These are phyloP conservation scores for Romanogobio albipinnatus DNA, from an alignment of 2,113 vertebrate species.

Conservation along the genomic window DNA sequence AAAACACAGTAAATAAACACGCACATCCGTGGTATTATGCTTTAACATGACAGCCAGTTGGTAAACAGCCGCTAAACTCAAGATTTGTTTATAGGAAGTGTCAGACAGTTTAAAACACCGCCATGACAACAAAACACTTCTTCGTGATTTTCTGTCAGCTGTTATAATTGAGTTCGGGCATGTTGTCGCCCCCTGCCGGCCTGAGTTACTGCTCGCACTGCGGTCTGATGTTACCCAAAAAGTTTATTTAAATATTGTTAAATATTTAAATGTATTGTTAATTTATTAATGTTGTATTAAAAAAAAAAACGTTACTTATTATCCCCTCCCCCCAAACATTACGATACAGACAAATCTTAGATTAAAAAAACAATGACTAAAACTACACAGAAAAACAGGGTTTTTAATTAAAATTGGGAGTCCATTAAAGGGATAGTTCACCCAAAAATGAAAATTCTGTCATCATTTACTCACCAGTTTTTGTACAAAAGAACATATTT, in stretches of 20 bases:
- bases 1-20: not conserved
- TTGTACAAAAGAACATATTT: too few relatives aligned
- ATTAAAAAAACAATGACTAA: too few relatives aligned
- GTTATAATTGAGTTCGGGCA: not conserved
- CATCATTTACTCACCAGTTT: too few relatives aligned
- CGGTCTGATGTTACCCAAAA: not conserved
- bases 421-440: too few relatives aligned
- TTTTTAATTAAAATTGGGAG: too few relatives aligned
- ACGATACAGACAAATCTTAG: too few relatives aligned
- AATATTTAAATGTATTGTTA: not conserved
- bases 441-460: too few relatives aligned
- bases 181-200: not conserved
- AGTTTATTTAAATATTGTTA: not conserved
- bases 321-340: too few relatives aligned
- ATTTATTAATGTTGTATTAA: too few relatives aligned
- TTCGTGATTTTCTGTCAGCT: not conserved
- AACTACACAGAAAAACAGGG: too few relatives aligned
- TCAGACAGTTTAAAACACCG: constrained; percentile 62
- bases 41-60: too few relatives aligned
- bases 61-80: not conserved
- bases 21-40: not conserved
- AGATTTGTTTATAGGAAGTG: not conserved
- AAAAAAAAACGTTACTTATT: too few relatives aligned
- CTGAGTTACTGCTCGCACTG: not conserved
- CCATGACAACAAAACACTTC: constrained; percentile 77